phyloP scores from a whole-genome alignment of 2,797 vertebrate species.

The Hyperoplus lanceolatus region DNA sequence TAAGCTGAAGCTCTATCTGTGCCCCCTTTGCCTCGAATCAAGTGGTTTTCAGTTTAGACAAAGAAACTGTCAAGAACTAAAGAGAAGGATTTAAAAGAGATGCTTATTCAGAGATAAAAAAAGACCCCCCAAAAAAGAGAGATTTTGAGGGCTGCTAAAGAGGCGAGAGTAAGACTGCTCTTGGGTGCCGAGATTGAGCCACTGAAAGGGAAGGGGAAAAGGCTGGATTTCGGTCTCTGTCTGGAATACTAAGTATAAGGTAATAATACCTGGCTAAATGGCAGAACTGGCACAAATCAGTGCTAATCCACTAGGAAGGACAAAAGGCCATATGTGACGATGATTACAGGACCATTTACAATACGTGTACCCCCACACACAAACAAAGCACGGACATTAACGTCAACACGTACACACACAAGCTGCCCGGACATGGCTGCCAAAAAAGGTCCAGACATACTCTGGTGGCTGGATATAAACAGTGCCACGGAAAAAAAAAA shows the following conservation, averaged over 20 bases:
- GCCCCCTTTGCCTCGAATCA: slow-evolving; percentile 70
- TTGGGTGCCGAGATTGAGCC: slow-evolving; percentile 62
- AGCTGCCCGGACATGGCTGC: slow-evolving; percentile 20
- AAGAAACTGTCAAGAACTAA: slow-evolving; percentile 68
- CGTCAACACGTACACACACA: slow-evolving; percentile 33
- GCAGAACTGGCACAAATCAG: slow-evolving; percentile 80
- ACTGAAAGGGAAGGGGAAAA: slow-evolving; percentile 57
- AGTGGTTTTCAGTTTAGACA: slow-evolving; percentile 64
- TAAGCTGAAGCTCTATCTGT: slow-evolving; percentile 61
- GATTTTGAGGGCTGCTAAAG: slow-evolving; percentile 65
- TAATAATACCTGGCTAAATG: slow-evolving; percentile 78
- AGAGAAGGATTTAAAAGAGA: slow-evolving; percentile 69
- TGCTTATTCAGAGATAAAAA: slow-evolving; percentile 72
- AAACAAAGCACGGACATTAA: slow-evolving; percentile 22
- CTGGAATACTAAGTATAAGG: slow-evolving; percentile 75
- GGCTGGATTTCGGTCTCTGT: slow-evolving; percentile 60
- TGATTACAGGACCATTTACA: slow-evolving; percentile 69
- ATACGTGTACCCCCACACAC: slow-evolving; percentile 35
- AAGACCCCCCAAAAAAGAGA: slow-evolving; percentile 62
- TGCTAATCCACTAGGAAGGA: slow-evolving; percentile 70
- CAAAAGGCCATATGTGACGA: slow-evolving; percentile 73
- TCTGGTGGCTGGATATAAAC: slow-evolving; percentile 39
- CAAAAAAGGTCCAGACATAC: slow-evolving; percentile 38
- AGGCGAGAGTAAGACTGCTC: slow-evolving; percentile 70
- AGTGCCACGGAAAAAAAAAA: slow-evolving; percentile 2